Evolutionary conservation across 2,797 vertebrate species (phyloP).

Genomic region (Ptychobarbus kaznakovi): DNA sequence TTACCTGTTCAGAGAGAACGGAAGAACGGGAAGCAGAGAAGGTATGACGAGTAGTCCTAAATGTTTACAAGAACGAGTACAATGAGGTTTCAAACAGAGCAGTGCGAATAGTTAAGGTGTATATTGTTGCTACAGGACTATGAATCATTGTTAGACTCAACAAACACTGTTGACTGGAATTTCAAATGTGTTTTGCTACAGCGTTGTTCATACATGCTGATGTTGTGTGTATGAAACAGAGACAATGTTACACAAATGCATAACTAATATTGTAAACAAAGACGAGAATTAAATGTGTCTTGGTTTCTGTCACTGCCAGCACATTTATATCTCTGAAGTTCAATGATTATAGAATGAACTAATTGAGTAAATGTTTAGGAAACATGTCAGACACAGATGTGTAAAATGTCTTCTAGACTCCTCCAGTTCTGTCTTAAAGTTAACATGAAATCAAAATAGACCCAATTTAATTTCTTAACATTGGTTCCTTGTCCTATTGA

Average conservation of each 20-base stretch:
- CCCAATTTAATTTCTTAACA: background rate
- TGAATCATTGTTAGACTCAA: constrained; percentile 14
- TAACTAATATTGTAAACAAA: constrained; percentile 20
- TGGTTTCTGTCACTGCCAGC: constrained; percentile 6
- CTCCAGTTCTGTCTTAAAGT: background rate
- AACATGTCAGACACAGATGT: constrained; percentile 40
- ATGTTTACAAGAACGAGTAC: constrained; percentile 23
- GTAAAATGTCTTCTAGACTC: constrained; percentile 8
- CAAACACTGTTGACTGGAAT: background rate
- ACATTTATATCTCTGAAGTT: constrained; percentile 20
- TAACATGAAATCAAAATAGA: background rate
- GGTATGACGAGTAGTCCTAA: background rate
- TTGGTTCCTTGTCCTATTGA: background rate
- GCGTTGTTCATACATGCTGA: background rate
- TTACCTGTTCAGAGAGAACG: constrained; percentile 26
- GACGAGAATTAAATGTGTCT: background rate
- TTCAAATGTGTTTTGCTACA: background rate
- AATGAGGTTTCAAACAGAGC: constrained; percentile 24
- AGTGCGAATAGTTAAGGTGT: background rate
- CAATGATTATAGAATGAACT: background rate
- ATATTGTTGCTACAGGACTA: background rate
- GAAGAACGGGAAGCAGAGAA: background rate
- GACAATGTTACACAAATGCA: constrained; percentile 5
- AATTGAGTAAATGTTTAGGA: constrained; percentile 32
- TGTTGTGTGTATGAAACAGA: background rate